These are phyloP conservation scores for Tigriopus californicus DNA, from an alignment of 2,888 invertebrate species.

Conservation along the genomic window DNA sequence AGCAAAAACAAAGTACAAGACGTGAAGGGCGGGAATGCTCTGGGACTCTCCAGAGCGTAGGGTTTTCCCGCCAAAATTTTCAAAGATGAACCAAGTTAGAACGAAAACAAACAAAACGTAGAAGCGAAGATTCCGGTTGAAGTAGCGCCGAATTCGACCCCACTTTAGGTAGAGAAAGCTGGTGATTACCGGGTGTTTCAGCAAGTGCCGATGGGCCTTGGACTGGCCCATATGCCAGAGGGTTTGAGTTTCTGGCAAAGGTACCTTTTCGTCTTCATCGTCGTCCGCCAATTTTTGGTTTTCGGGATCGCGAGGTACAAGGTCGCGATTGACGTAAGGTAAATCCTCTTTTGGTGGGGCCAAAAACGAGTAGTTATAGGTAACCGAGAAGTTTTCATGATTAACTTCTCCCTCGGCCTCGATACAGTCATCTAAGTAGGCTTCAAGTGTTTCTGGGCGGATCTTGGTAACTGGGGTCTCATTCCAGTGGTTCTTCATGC, in stretches of 20 bases:
- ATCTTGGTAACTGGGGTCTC: slow-evolving; percentile 52
- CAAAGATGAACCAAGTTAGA: slow-evolving; percentile 31
- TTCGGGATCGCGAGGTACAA: neutral
- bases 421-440: slow-evolving; percentile 48
- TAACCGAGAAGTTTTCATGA: slow-evolving; percentile 49
- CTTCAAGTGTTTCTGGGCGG: slow-evolving; percentile 43
- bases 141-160: slow-evolving; percentile 51
- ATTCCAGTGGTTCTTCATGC: slow-evolving; percentile 39
- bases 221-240: slow-evolving; percentile 49
- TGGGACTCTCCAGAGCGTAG: neutral
- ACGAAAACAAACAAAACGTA: slow-evolving; percentile 48
- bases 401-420: slow-evolving; percentile 44
- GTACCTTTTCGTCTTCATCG: neutral
- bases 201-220: slow-evolving; percentile 42
- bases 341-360: slow-evolving; percentile 30
- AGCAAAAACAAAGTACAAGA: neutral
- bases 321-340: slow-evolving; percentile 20
- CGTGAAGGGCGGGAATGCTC: neutral
- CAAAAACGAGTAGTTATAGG: slow-evolving; percentile 49
- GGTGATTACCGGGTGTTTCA: slow-evolving; percentile 19
- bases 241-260: slow-evolving; percentile 44
- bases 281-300: neutral
- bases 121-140: slow-evolving; percentile 49
- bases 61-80: neutral
- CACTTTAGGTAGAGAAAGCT: slow-evolving; percentile 55